phyloP scores from a whole-genome alignment of 1,140 invertebrate species.

The Drosophila sucinea region DNA sequence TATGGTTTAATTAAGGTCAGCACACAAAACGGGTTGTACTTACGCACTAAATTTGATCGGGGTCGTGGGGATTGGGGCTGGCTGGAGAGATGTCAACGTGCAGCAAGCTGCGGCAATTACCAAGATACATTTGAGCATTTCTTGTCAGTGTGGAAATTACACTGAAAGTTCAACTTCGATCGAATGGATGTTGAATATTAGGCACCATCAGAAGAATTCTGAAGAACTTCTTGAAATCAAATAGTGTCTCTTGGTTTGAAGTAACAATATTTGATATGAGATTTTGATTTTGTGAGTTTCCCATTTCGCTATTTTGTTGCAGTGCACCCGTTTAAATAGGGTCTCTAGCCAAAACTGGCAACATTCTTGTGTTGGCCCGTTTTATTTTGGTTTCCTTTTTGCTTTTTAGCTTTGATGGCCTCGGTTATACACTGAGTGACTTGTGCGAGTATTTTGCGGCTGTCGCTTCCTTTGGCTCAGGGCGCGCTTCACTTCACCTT shows the following conservation, averaged over 20 bases:
- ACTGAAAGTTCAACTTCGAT: too few relatives aligned
- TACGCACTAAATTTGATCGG: conserved; percentile 30
- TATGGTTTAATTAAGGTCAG: conserved; percentile 75
- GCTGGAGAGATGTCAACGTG: conserved; percentile 18
- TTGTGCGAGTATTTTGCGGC: conserved; percentile 34
- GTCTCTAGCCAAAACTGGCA: background rate
- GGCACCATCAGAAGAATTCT: too few relatives aligned
- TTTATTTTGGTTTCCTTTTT: conserved; percentile 18
- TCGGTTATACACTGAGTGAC: conserved; percentile 16
- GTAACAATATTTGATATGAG: too few relatives aligned
- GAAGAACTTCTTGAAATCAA: too few relatives aligned
- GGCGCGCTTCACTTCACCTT: conserved; percentile 29
- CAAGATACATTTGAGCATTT: conserved; percentile 29
- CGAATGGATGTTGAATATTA: too few relatives aligned
- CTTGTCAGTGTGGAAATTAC: background rate
- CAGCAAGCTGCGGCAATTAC: conserved; percentile 36
- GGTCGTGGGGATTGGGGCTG: conserved; percentile 1
- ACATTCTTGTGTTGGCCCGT: background rate
- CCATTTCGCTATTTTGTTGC: conserved; percentile 25
- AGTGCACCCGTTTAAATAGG: background rate
- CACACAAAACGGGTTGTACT: conserved; percentile 44
- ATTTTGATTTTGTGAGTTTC: background rate
- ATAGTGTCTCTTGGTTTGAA: too few relatives aligned
- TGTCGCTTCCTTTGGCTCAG: conserved; percentile 26
- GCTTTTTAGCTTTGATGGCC: conserved; percentile 41